A percentile compares a stretch with the other conserved stretches of the same genome.
These are phyloP conservation scores for Caenorhabditis wallacei DNA, from an alignment of 2,888 invertebrate species.

Conservation along the genomic window DNA sequence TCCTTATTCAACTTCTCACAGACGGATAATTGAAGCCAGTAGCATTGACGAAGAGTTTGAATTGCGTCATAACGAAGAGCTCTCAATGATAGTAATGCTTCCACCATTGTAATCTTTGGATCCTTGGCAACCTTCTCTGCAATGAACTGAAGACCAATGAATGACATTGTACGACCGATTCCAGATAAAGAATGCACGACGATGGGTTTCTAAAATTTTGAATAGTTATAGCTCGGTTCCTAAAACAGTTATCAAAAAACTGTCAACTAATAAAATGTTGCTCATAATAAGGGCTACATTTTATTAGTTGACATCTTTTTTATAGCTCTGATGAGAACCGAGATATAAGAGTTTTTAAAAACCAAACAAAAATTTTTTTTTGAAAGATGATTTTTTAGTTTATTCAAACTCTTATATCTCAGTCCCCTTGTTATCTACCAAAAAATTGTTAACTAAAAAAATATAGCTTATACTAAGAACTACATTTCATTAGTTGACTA, in stretches of 20 bases:
- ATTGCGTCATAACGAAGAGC: not conserved
- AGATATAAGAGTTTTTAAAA: too few species aligned
- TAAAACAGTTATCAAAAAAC: too few species aligned
- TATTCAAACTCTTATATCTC: too few species aligned
- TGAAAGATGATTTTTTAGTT: not conserved
- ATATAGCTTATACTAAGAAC: too few species aligned
- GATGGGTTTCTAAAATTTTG: not conserved
- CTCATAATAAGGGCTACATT: too few species aligned
- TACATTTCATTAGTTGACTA: too few species aligned
- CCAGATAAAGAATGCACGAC: not conserved
- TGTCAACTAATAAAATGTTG: too few species aligned
- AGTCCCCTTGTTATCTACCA: not conserved
- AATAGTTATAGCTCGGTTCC: too few species aligned
- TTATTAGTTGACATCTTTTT: too few species aligned
- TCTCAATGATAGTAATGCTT: not conserved
- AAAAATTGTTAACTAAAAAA: too few species aligned
- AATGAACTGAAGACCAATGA: not conserved
- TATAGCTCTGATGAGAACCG: too few species aligned
- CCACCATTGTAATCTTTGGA: not conserved
- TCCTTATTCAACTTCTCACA: not conserved
- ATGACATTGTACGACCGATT: not conserved
- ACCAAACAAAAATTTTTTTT: too few species aligned
- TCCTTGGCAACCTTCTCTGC: not conserved
- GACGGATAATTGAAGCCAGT: not conserved
- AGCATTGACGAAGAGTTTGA: not conserved